phyloP scores from a whole-genome alignment of 35 echinoderm and acorn worm species.

The Patiria miniata region DNA sequence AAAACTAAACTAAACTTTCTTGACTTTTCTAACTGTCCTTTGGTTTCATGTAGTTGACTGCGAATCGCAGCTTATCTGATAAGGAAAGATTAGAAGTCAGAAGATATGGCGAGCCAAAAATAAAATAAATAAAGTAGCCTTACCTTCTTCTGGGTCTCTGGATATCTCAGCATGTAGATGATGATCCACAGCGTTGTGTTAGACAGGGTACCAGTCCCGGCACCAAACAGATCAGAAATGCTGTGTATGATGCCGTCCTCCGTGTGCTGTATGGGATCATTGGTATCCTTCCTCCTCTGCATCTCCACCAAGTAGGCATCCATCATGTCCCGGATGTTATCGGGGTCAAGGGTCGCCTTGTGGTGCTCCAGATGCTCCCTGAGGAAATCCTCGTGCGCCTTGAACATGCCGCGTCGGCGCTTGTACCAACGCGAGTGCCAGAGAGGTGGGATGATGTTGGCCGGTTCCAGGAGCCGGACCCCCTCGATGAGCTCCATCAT shows the following conservation, averaged over 20 bases:
- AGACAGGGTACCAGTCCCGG: slow-evolving; percentile 35
- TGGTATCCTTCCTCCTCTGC: not conserved
- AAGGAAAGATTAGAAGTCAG: too few species aligned
- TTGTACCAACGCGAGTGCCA: slow-evolving; percentile 45
- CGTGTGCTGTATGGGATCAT: slow-evolving; percentile 2
- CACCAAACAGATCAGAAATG: slow-evolving; percentile 33
- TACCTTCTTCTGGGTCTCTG: slow-evolving; percentile 55
- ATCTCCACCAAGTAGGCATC: slow-evolving; percentile 47
- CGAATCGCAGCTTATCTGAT: too few species aligned
- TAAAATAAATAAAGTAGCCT: not conserved
- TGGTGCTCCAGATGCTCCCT: not conserved
- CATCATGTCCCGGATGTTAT: slow-evolving; percentile 35
- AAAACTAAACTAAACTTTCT: too few species aligned
- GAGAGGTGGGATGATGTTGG: slow-evolving; percentile 49
- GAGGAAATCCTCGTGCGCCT: slow-evolving; percentile 19
- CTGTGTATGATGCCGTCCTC: slow-evolving; percentile 31
- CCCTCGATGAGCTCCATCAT: slow-evolving; percentile 32
- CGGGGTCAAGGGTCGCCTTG: slow-evolving; percentile 33
- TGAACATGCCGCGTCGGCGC: slow-evolving; percentile 12
- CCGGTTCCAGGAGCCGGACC: not conserved
- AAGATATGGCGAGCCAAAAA: too few species aligned
- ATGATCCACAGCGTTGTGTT: slow-evolving; percentile 39
- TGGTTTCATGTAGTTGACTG: too few species aligned
- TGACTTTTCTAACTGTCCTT: too few species aligned
- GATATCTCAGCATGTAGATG: slow-evolving; percentile 32